Conservation (phyloP, 2,888 invertebrate genomes). For the Caenorhabditis drosophilae region DNA sequence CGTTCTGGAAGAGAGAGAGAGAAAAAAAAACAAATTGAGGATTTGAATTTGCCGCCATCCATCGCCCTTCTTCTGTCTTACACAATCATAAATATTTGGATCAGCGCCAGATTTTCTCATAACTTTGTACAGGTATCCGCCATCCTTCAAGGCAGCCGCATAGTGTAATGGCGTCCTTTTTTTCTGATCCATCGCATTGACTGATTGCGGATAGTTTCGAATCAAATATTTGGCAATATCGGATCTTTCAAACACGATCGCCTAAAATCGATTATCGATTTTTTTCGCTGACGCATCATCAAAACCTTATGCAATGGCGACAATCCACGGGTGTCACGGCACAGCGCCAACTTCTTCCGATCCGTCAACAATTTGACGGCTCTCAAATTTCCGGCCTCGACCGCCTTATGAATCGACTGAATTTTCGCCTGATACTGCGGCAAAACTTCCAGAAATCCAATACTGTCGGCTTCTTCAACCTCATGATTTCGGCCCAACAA, state of each 20-base stretch:
- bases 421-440: constrained; percentile 74
- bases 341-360: constrained; percentile 72
- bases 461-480: constrained; percentile 70
- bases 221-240: constrained; percentile 81
- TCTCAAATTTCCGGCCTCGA: constrained; percentile 71
- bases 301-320: constrained; percentile 64
- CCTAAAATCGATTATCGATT: too few relatives aligned
- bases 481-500: constrained; percentile 76
- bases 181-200: constrained; percentile 74
- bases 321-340: constrained; percentile 69
- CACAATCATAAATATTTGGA: constrained; percentile 75
- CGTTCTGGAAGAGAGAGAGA: constrained; percentile 64
- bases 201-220: constrained; percentile 69
- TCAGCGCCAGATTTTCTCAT: constrained; percentile 77
- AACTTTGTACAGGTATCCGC: constrained; percentile 75
- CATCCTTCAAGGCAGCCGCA: constrained; percentile 75
- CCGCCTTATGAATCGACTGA: constrained; percentile 70
- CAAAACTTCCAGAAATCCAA: constrained; percentile 86
- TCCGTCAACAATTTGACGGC: constrained; percentile 71
- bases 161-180: constrained; percentile 78
- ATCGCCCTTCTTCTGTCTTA: constrained; percentile 31
- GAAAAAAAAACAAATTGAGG: too few relatives aligned
- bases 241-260: constrained; percentile 77
- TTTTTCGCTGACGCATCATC: too few relatives aligned
- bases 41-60: too few relatives aligned